Evolutionary conservation across 2,888 invertebrate species (phyloP), one percentile per base, ranked within the genome.

Genomic region (Pyralis farinalis): DNA sequence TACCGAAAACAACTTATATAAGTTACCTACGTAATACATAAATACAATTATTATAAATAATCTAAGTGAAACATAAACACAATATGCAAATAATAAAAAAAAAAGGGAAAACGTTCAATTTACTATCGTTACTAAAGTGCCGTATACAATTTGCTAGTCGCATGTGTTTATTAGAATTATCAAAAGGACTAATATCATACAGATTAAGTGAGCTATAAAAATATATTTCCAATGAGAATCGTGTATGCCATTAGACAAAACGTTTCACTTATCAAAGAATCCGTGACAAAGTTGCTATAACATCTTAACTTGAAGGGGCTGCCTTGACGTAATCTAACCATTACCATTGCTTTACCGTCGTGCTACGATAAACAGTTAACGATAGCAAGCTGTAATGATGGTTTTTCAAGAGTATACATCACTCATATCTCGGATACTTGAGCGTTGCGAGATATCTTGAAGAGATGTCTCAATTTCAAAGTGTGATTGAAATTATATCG

Each of bases 271-370:
- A 68, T 68, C 63, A 49, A 43, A 29, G 5, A 49, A 47, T 59
- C 55, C 68, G 62, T 69, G 66, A 66, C 62, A 55, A 67, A 51
- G 50, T 62, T 51, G 53, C 53, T 39, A 53, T 55, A 58, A 55
- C 51, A 58, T 64, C 58, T 60, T 40, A 37, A 39, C 44, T 38
- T 57, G 51, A 51, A 47, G 44, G 42, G 49, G 52, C n/a, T n/a
- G n/a, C 45, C 27, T 51, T 58, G 51, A 43, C 55, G 61, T 56
- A 67, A 64, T 55, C 45, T 45, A 16, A 32, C 5, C 37, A 47
- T 56, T 51, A 58, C 44, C 31, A 39, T 44, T 53, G 47, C 51
- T 30, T 41, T 44, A 39, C 40, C 29, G 27, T 43, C 48, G 53
- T 55, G 51, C 36, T 34, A 30, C 44, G 59, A 62, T 60, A 64